Conservation (phyloP, 2,113 vertebrate genomes). For the Sisor rabdophorus region DNA sequence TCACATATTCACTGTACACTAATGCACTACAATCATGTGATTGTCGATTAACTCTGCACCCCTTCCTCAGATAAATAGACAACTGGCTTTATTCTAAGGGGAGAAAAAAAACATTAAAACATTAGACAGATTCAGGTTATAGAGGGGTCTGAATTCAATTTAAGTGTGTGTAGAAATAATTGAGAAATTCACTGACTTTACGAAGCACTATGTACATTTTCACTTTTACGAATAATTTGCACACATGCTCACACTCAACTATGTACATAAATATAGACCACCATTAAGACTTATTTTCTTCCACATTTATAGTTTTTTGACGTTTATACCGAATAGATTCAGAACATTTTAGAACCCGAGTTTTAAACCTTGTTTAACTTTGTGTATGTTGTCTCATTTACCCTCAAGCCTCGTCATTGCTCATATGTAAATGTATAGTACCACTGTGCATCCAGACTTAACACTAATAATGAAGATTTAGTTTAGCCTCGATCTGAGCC, state of each 20-base stretch:
- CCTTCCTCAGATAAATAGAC: not conserved
- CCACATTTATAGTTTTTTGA: not conserved
- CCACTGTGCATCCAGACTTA: not conserved
- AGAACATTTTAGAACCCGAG: conserved; percentile 34
- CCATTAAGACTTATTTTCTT: not conserved
- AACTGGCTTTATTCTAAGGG: not conserved
- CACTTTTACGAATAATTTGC: not conserved
- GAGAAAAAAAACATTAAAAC: conserved; percentile 5
- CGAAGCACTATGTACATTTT: conserved; percentile 13
- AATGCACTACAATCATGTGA: not conserved
- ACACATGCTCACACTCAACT: conserved; percentile 32
- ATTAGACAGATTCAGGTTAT: not conserved
- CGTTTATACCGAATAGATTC: conserved; percentile 16
- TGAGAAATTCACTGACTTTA: not conserved
- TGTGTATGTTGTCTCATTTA: conserved; percentile 27
- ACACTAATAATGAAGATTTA: not conserved
- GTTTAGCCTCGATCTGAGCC: not conserved
- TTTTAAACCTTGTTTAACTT: conserved; percentile 26
- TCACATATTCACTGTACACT: conserved; percentile 30
- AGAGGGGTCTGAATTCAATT: not conserved
- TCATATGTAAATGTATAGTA: conserved; percentile 16
- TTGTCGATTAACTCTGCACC: conserved; percentile 6
- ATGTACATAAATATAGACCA: not conserved
- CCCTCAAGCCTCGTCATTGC: conserved; percentile 24
- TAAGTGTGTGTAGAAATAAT: not conserved